Evolutionary conservation across 2,113 vertebrate species (phyloP).

Genomic region (Mungos mungo): DNA sequence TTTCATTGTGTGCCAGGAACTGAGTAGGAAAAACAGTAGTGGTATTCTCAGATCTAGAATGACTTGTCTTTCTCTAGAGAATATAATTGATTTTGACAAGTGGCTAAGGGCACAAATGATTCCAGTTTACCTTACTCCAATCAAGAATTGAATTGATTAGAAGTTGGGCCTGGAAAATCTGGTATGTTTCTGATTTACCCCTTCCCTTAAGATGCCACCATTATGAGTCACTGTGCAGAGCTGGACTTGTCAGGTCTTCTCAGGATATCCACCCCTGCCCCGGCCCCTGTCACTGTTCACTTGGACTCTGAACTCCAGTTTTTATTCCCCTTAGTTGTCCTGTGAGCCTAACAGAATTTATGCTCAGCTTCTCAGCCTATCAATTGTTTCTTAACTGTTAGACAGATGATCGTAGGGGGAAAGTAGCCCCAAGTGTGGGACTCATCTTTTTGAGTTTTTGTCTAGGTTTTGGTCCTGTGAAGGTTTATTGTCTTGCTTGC

Average conservation of each 20-base stretch:
- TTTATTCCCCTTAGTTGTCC: slow-evolving; percentile 6
- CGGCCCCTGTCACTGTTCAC: background rate
- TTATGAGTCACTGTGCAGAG: background rate
- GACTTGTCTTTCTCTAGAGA: background rate
- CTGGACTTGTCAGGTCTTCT: background rate
- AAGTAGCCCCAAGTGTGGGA: background rate
- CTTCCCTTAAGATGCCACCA: background rate
- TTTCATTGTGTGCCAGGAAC: background rate
- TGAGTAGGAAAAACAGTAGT: background rate
- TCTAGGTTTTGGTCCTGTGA: background rate
- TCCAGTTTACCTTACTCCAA: background rate
- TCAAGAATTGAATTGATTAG: background rate
- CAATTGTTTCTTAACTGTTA: background rate
- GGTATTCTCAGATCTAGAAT: background rate
- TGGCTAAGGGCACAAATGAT: background rate
- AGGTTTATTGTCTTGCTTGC: background rate
- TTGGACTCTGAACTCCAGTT: background rate
- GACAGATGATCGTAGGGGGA: background rate
- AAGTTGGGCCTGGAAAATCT: background rate
- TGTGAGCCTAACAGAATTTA: background rate
- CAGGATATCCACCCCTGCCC: rapidly evolving
- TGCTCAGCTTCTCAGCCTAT: background rate
- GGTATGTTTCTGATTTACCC: background rate
- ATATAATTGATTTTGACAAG: background rate
- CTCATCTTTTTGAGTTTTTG: background rate